These are phyloP conservation scores for Pollachius pollachius DNA, from an alignment of 2,113 vertebrate genomes.

Conservation along the genomic window DNA sequence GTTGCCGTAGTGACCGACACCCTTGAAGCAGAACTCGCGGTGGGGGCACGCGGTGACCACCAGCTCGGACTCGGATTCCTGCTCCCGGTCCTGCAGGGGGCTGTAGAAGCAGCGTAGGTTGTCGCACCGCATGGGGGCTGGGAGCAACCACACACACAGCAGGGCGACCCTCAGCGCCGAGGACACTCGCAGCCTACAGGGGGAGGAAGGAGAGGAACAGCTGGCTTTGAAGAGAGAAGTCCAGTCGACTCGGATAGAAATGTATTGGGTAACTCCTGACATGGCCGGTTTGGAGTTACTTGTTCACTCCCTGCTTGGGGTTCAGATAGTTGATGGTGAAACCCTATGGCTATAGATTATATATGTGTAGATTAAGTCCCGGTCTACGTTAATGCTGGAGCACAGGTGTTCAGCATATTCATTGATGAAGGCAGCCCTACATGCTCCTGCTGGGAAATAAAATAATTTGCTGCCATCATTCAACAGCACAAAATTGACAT, in stretches of 20 bases:
- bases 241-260: too few relatives aligned
- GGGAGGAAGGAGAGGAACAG: neutral
- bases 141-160: conserved; percentile 34
- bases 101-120: conserved; percentile 67
- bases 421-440: too few relatives aligned
- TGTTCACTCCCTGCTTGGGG: too few relatives aligned
- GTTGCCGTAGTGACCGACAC: conserved; percentile 52
- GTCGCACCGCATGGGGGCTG: conserved; percentile 46
- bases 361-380: too few relatives aligned
- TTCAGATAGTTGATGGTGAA: too few relatives aligned
- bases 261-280: too few relatives aligned
- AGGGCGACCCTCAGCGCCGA: conserved; percentile 13
- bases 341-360: too few relatives aligned
- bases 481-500: neutral
- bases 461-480: neutral
- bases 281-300: too few relatives aligned
- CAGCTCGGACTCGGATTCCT: conserved; percentile 8
- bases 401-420: too few relatives aligned
- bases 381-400: too few relatives aligned
- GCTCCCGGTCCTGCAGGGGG: conserved; percentile 42
- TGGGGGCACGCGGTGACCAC: conserved; percentile 59
- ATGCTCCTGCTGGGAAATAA: too few relatives aligned
- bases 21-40: conserved; percentile 59
- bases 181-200: conserved; percentile 29
- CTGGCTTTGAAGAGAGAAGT: too few relatives aligned